Base-by-base conservation (phyloP, 1,140 invertebrate genomes). In the Episyrphus balteatus region DNA sequence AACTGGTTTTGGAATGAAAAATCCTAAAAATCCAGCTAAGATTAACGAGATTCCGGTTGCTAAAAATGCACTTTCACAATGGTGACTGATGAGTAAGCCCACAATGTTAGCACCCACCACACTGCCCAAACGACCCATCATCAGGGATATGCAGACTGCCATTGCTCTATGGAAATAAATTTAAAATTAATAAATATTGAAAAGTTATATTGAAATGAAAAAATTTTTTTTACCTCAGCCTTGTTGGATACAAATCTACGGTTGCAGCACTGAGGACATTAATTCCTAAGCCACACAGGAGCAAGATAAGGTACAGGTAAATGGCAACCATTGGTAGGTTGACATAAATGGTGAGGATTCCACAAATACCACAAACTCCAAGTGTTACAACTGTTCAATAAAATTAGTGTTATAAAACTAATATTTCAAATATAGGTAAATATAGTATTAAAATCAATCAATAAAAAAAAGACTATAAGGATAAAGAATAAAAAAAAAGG, bases 201-300 rank as follows among this genome's bases (percentile, higher is more conserved):
- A n/a, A n/a, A n/a, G n/a, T 26, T 26, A 5, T 26, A 8, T 26
- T 26, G 3, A 26, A 26, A 26, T 26, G 8, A 26, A 26, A 26
- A 8, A 26, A 26, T 26, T 5, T 26, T 26, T 26, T 44, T 32
- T 34, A 56, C 52, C 56, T 56, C 30, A 66, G 50, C 44, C 57
- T 49, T 18, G 62, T 66, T 36, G 62, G 62, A 45, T 53, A 61
- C 19, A 66, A 37, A 46, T 63, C 60, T 1, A 63, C 59, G n/a
- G 57, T 51, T 21, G 53, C 51, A 14, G 60, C 50, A 49, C 54
- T 63, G 11, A 62, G 41, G 21, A 66, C 54, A 31, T 44, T 55
- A 12, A 54, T 53, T 39, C 54, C 54, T 13, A 54, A 19, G 3
- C 58, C 58, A 47, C 50, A 52, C 10, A 52, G 46, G 9, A 56